Percentiles rank a stretch among this genome's conserved stretches.
These are phyloP conservation scores for Liposcelis brunnea DNA, from an alignment of 2,888 invertebrate genomes.

Conservation along the genomic window DNA sequence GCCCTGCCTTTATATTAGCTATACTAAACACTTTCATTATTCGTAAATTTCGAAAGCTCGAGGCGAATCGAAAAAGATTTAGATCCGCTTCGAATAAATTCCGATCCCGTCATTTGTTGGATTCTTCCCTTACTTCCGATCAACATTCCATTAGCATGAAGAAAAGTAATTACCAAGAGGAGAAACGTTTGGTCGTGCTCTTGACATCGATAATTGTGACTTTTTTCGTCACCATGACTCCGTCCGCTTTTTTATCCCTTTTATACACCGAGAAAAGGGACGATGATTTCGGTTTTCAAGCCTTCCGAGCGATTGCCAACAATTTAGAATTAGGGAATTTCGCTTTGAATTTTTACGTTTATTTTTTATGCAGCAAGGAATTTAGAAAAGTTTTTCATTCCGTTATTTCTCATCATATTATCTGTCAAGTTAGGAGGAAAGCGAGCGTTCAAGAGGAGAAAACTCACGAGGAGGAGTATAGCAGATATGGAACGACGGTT, in stretches of 20 bases:
- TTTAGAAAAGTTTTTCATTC: constrained; percentile 21
- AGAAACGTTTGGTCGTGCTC: constrained; percentile 27
- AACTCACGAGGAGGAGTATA: constrained; percentile 13
- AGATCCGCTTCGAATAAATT: constrained; percentile 16
- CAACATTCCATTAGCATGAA: too few relatives aligned
- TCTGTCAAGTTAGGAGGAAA: background rate
- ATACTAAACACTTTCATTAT: constrained; percentile 29
- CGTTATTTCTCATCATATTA: constrained; percentile 3
- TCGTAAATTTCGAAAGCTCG: constrained; percentile 27
- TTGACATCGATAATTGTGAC: constrained; percentile 29
- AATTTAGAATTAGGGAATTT: constrained; percentile 31
- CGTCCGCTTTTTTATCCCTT: constrained; percentile 28
- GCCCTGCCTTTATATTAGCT: constrained; percentile 28
- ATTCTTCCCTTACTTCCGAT: background rate
- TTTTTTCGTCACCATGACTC: constrained; percentile 31
- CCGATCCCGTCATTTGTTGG: constrained; percentile 13
- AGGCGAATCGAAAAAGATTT: constrained; percentile 25
- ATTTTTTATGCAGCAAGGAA: constrained; percentile 26
- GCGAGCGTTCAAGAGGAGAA: too few relatives aligned
- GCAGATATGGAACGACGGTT: constrained; percentile 15
- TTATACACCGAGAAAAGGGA: constrained; percentile 25
- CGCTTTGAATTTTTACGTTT: constrained; percentile 32
- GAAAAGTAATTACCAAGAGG: constrained; percentile 23
- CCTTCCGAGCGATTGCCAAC: constrained; percentile 30
- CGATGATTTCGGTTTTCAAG: constrained; percentile 21